Conservation (phyloP, 2,888 invertebrate genomes). For the Hedya salicella region DNA sequence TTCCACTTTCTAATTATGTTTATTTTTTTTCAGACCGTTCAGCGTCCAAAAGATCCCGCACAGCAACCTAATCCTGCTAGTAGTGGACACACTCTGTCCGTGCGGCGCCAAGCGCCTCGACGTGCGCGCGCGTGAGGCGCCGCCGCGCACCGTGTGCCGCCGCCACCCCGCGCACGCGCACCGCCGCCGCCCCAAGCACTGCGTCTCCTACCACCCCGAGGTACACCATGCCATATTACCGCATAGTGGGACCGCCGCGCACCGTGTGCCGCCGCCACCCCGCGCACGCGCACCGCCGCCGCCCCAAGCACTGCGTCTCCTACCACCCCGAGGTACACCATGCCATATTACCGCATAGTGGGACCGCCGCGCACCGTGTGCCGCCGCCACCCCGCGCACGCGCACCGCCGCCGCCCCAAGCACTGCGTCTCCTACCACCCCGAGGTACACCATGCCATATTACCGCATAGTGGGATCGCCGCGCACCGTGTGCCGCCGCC, state of each 20-base stretch:
- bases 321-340: conserved; percentile 93
- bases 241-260: conserved; percentile 86
- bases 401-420: conserved; percentile 89
- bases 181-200: conserved; percentile 90
- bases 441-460: conserved; percentile 85
- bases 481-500: conserved; percentile 83
- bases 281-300: conserved; percentile 88
- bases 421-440: conserved; percentile 95
- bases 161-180: conserved; percentile 87
- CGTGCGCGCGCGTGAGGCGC: conserved; percentile 90
- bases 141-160: conserved; percentile 83
- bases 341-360: too few species aligned
- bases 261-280: conserved; percentile 83
- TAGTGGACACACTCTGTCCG: conserved; percentile 94
- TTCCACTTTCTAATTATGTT: background rate
- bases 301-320: conserved; percentile 92
- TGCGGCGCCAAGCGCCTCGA: conserved; percentile 95
- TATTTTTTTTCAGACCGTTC: conserved; percentile 88
- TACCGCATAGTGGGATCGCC: too few species aligned
- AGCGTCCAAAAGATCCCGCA: conserved; percentile 96
- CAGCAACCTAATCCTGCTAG: conserved; percentile 94
- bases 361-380: conserved; percentile 83
- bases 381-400: conserved; percentile 86
- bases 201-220: conserved; percentile 96
- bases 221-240: conserved; percentile 77